A percentile compares a stretch with the other conserved stretches of the same genome.
Evolutionary conservation across 35 echinoderm and acorn worm genomes (phyloP).

Genomic region (Anneissia japonica): DNA sequence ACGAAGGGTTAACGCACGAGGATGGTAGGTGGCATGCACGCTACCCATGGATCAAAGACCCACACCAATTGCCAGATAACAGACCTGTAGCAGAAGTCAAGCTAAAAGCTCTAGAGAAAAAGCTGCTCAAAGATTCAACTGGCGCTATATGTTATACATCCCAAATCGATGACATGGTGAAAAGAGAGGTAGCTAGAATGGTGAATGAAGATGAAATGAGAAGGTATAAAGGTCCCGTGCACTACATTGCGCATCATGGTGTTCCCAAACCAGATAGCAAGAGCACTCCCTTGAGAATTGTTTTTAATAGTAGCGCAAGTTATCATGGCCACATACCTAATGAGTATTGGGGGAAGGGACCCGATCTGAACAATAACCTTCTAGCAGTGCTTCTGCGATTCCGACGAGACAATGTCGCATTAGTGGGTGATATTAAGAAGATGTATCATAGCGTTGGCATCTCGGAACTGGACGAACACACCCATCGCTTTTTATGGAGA

Average conservation of each 20-base stretch:
- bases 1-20: neutral
- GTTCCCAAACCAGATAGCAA: conserved; percentile 50
- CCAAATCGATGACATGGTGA: conserved; percentile 36
- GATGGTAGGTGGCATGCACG: conserved; percentile 26
- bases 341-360: conserved; percentile 61
- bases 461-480: conserved; percentile 11
- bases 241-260: conserved; percentile 60
- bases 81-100: conserved; percentile 11
- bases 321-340: conserved; percentile 57
- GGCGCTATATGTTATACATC: neutral
- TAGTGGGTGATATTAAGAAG: conserved; percentile 56
- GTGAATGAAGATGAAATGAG: neutral
- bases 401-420: conserved; percentile 40
- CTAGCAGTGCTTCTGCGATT: conserved; percentile 57
- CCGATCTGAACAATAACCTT: conserved; percentile 50
- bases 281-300: conserved; percentile 61
- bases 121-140: neutral
- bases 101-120: conserved; percentile 15
- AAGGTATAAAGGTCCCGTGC: conserved; percentile 39
- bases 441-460: conserved; percentile 60
- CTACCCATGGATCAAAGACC: conserved; percentile 45
- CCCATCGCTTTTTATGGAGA: conserved; percentile 37
- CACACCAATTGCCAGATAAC: conserved; percentile 28
- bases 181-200: conserved; percentile 20
- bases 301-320: conserved; percentile 52